phyloP scores from a whole-genome alignment of 2,113 vertebrate genomes.

The Glaucomys volans region DNA sequence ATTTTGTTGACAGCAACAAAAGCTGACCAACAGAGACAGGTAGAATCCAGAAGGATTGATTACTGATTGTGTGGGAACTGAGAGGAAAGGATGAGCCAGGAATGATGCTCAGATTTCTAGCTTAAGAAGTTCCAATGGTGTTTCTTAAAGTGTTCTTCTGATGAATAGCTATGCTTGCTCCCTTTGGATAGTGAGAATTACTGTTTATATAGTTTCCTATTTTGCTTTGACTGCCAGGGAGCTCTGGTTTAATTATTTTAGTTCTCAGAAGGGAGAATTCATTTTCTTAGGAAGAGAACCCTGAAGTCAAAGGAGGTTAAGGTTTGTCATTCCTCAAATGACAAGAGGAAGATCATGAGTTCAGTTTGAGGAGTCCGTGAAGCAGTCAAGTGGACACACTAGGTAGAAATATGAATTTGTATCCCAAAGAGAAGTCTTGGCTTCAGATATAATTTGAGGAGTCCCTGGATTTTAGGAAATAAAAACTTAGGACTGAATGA shows the following conservation, averaged over 20 bases:
- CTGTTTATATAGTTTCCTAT: not conserved
- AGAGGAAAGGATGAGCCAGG: not conserved
- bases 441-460: not conserved
- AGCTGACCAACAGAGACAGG: too few species aligned
- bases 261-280: not conserved
- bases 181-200: not conserved
- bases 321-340: too few species aligned
- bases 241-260: not conserved
- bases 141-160: not conserved
- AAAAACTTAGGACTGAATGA: not conserved
- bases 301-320: not conserved
- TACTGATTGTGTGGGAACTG: not conserved
- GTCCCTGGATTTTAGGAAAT: not conserved
- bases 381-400: not conserved
- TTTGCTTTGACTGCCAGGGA: not conserved
- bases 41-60: not conserved
- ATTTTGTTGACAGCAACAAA: too few species aligned
- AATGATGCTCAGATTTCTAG: not conserved
- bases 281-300: not conserved
- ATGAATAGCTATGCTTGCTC: not conserved
- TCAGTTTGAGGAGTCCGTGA: not conserved
- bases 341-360: too few species aligned
- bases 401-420: fast-evolving
- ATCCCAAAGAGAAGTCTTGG: not conserved
- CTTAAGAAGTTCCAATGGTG: not conserved